A percentile compares a stretch with the other conserved stretches of the same genome.
phyloP scores from a whole-genome alignment of 2,113 vertebrate genomes.

The western clawed frog (Xenopus tropicalis) region DNA sequence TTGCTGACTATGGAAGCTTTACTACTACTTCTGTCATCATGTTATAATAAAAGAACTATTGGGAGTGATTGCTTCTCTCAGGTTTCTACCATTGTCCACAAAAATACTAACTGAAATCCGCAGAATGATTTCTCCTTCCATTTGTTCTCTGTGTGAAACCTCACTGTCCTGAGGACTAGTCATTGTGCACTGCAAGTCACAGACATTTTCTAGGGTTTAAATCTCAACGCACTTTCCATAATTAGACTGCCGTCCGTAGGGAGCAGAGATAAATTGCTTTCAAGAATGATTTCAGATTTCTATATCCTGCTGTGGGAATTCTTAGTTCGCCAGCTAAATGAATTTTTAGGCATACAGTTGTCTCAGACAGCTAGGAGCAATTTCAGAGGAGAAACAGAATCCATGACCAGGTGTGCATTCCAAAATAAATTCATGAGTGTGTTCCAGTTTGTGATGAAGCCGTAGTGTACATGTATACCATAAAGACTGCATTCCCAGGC shows the following conservation, averaged over 20 bases:
- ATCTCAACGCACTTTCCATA: neutral
- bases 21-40: too few species aligned
- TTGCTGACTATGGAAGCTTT: too few species aligned
- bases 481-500: slow-evolving; percentile 16
- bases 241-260: slow-evolving; percentile 11
- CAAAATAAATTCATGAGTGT: slow-evolving; percentile 21
- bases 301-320: slow-evolving; percentile 38
- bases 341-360: slow-evolving; percentile 16
- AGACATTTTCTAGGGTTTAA: too few species aligned
- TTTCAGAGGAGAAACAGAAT: slow-evolving; percentile 11
- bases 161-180: too few species aligned
- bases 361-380: slow-evolving; percentile 2
- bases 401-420: slow-evolving; percentile 31
- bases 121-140: too few species aligned
- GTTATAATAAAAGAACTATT: too few species aligned
- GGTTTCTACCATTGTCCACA: too few species aligned
- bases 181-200: too few species aligned
- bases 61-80: too few species aligned
- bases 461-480: neutral
- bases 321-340: slow-evolving; percentile 4
- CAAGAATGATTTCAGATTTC: slow-evolving; percentile 27
- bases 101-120: too few species aligned
- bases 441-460: slow-evolving; percentile 1
- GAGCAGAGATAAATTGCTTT: slow-evolving; percentile 16
- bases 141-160: too few species aligned